These are phyloP conservation scores for Calephelis virginiensis DNA, from an alignment of 1,140 invertebrate genomes.

Conservation along the genomic window DNA sequence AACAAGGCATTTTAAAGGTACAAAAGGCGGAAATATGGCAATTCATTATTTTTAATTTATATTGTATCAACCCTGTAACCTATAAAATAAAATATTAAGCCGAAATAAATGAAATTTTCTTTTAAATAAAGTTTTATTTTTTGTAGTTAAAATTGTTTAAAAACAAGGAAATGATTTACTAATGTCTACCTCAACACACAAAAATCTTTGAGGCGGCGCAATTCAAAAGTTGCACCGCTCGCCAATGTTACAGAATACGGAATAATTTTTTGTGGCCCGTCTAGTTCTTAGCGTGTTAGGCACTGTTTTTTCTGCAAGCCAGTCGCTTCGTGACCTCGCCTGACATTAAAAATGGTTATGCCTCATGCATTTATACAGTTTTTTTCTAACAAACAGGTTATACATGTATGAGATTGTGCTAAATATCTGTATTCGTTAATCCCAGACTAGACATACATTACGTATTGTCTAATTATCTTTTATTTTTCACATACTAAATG, in stretches of 20 bases:
- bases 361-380: conserved; percentile 57
- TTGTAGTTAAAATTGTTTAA: too few species aligned
- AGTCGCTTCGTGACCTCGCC: conserved; percentile 67
- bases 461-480: not conserved
- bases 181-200: not conserved
- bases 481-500: not conserved
- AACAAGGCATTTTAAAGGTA: too few species aligned
- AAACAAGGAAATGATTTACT: too few species aligned
- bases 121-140: not conserved
- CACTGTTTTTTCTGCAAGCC: conserved; percentile 60
- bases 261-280: conserved; percentile 67
- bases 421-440: conserved; percentile 7
- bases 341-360: conserved; percentile 72
- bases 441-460: not conserved
- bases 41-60: too few species aligned
- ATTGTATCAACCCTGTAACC: too few species aligned
- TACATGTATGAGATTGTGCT: conserved; percentile 18
- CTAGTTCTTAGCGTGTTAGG: conserved; percentile 67
- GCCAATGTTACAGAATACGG: conserved; percentile 54
- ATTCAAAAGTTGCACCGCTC: conserved; percentile 44
- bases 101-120: too few species aligned
- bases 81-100: too few species aligned
- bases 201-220: conserved; percentile 14
- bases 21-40: too few species aligned
- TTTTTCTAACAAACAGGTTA: conserved; percentile 34